Conservation (phyloP, 2,888 invertebrate genomes). For the Drosophila fungiperda region DNA sequence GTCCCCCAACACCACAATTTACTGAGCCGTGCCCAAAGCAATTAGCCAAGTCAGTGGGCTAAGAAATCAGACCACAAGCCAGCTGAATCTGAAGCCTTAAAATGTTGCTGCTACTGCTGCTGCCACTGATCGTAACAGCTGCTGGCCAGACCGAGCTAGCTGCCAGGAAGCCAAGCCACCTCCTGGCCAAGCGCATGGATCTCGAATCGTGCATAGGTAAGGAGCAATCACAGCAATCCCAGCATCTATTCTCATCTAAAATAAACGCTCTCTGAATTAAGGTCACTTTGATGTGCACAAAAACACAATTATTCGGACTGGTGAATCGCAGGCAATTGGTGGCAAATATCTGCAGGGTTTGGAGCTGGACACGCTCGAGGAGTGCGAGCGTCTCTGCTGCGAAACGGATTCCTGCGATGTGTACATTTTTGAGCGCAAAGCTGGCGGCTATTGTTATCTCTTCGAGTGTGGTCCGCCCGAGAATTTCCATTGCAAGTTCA, state of each 20-base stretch:
- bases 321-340: conserved; percentile 94
- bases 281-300: conserved; percentile 91
- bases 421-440: conserved; percentile 96
- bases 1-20: not conserved
- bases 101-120: conserved; percentile 32
- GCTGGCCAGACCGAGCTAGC: conserved; percentile 60
- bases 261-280: conserved; percentile 28
- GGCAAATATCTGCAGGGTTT: conserved; percentile 95
- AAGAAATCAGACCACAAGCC: conserved; percentile 47
- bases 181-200: conserved; percentile 83
- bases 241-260: not conserved
- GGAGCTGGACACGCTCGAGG: conserved; percentile 91
- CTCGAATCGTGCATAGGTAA: conserved; percentile 84
- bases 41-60: conserved; percentile 25
- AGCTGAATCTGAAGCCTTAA: conserved; percentile 13
- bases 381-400: conserved; percentile 94
- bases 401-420: conserved; percentile 95
- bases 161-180: conserved; percentile 56
- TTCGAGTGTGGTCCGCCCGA: conserved; percentile 96
- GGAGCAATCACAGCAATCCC: not conserved
- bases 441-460: conserved; percentile 93
- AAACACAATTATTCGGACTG: conserved; percentile 95
- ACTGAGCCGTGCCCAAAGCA: conserved; percentile 58
- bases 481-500: conserved; percentile 97
- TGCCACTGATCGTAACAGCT: conserved; percentile 50